Evolutionary conservation across 2,113 vertebrate genomes (phyloP), one percentile per base, ranked within the genome.

Genomic region (Melierax canorus): DNA sequence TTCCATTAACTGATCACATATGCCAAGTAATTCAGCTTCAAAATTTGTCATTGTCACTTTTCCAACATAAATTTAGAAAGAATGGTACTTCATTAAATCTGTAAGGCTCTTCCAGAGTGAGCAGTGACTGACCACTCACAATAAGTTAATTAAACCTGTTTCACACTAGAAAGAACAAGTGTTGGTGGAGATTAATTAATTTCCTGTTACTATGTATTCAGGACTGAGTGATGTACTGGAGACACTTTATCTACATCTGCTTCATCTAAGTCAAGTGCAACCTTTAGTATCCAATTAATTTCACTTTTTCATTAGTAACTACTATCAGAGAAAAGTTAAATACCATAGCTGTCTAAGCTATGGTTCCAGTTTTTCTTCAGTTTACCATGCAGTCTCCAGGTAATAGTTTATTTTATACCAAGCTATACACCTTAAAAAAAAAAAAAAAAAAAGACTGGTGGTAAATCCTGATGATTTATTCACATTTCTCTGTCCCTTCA

Each of bases 101-200:
- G 26, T 13, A 5, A 74, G 45, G 68, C 38, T 80, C 64, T 82
- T 84, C 50, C 73, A 60, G 50, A 60, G 39, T 23, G 9, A 92
- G 63, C 77, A 64, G 80, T 60, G 51, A 39, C 77, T 88, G 90
- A 55, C 93, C 90, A 71, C 76, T 83, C 80, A 71, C 64, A 82
- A 17, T 41, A 32, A 79, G 67, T 79, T 95, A 85, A 96, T 97
- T 91, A 94, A 95, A 94, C 66, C 34, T 50, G 58, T 87, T 91
- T 88, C 80, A 93, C 63, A 63, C 66, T 21, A 80, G 88, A 80
- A 91, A 75, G 93, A 93, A 10, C 72, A 96, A 97, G 75, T 46
- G 87, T 50, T 92, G 76, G 64, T 87, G 86, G 75, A 86, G 92
- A 94, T 91, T 60, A 96, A 96, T 96, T 91, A 92, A 95, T 94